Evolutionary conservation across 2,888 invertebrate species (phyloP).

Genomic region (Mamestra brassicae): DNA sequence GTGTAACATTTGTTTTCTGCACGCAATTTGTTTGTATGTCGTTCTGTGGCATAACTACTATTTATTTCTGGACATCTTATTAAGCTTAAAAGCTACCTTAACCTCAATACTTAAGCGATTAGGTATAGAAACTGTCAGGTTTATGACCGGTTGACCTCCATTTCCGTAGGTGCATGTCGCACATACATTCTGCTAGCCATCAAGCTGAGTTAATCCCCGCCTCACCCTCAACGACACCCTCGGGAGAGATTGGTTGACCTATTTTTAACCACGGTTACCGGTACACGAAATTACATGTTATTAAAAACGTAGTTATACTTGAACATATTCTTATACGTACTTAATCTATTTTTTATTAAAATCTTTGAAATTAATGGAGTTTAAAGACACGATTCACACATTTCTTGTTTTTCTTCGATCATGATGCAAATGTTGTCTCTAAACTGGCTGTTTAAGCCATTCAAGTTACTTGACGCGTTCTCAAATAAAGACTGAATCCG

Average conservation of each 20-base stretch:
- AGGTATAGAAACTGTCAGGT: slow-evolving; percentile 13
- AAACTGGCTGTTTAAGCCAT: not conserved
- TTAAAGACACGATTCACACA: not conserved
- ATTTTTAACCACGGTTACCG: slow-evolving; percentile 44
- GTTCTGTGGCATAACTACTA: too few relatives aligned
- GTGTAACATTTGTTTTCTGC: too few relatives aligned
- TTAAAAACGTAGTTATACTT: slow-evolving; percentile 48
- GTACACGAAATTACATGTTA: slow-evolving; percentile 49
- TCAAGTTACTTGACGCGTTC: not conserved
- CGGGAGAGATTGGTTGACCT: slow-evolving; percentile 58
- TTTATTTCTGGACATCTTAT: too few relatives aligned
- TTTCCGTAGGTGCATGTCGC: slow-evolving; percentile 31
- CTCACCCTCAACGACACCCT: slow-evolving; percentile 46
- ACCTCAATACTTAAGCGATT: not conserved
- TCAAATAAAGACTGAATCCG: not conserved
- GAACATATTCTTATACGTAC: slow-evolving; percentile 8
- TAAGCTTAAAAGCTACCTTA: not conserved
- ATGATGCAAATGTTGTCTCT: not conserved
- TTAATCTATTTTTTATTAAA: slow-evolving; percentile 32
- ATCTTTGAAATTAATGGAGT: not conserved
- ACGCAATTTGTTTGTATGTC: too few relatives aligned
- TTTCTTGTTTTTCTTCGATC: not conserved
- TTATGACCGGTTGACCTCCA: slow-evolving; percentile 22
- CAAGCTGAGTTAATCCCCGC: slow-evolving; percentile 53
- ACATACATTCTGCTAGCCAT: slow-evolving; percentile 37